These are phyloP conservation scores for Vesta saturnalis DNA, from an alignment of 2,888 invertebrate species.

Conservation along the genomic window DNA sequence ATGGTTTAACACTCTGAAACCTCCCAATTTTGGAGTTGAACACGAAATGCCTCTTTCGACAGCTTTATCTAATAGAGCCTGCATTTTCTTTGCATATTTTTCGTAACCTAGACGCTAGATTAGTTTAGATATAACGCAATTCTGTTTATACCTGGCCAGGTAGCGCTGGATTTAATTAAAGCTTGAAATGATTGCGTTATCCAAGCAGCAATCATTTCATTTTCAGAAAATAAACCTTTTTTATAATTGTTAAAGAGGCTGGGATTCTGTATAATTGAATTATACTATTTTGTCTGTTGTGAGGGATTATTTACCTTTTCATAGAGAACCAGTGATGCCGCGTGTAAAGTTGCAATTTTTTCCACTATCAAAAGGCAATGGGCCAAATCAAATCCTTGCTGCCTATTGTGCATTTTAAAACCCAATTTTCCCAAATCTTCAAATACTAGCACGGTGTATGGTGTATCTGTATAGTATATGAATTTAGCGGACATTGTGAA, in stretches of 20 bases:
- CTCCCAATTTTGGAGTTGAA: conserved; percentile 48
- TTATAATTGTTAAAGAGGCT: conserved; percentile 46
- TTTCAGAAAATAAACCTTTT: conserved; percentile 50
- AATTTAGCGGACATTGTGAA: conserved; percentile 19
- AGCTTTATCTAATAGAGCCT: conserved; percentile 51
- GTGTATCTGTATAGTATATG: conserved; percentile 40
- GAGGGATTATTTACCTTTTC: conserved; percentile 61
- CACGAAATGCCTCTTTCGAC: conserved; percentile 46
- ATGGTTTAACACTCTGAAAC: conserved; percentile 64
- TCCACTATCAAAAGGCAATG: conserved; percentile 64
- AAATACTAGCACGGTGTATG: conserved; percentile 61
- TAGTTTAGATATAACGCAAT: background rate
- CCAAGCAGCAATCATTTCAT: conserved; percentile 47
- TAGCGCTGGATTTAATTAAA: conserved; percentile 58
- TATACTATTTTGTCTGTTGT: background rate
- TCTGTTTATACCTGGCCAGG: conserved; percentile 58
- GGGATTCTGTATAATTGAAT: conserved; percentile 52
- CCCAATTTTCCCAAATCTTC: conserved; percentile 68
- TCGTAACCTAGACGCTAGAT: conserved; percentile 53
- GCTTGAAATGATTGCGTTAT: conserved; percentile 46
- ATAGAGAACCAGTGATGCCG: conserved; percentile 65
- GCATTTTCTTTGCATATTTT: conserved; percentile 59
- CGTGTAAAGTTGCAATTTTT: conserved; percentile 67
- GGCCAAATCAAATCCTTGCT: conserved; percentile 65
- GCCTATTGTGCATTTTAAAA: conserved; percentile 65